Conservation (phyloP, 2,888 invertebrate genomes). For the Cryptus armator region DNA sequence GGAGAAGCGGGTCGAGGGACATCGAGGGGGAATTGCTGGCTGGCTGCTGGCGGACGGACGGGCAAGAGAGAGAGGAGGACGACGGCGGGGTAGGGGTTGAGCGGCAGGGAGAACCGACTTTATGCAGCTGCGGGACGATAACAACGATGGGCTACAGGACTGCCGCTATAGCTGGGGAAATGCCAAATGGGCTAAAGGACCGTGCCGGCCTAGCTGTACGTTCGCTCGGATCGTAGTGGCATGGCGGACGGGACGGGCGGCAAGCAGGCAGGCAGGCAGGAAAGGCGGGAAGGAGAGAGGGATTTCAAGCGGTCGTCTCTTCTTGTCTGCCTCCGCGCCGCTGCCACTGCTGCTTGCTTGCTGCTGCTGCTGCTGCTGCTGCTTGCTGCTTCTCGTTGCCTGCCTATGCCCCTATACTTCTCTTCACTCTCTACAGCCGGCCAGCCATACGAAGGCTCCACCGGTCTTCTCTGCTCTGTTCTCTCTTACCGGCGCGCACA, state of each 20-base stretch:
- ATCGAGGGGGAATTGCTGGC: conserved; percentile 62
- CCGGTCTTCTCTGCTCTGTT: conserved; percentile 67
- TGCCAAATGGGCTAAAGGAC: conserved; percentile 85
- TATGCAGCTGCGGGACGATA: conserved; percentile 86
- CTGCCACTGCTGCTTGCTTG: conserved; percentile 59
- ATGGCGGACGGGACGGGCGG: conserved; percentile 83
- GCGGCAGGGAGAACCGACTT: conserved; percentile 84
- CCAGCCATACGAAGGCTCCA: conserved; percentile 66
- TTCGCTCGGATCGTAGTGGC: conserved; percentile 83
- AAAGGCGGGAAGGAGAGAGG: conserved; percentile 80
- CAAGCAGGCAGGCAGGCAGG: conserved; percentile 79
- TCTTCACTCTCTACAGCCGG: conserved; percentile 64
- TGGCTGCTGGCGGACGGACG: conserved; percentile 68
- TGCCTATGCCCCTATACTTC: conserved; percentile 61
- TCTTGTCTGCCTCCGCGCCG: conserved; percentile 81
- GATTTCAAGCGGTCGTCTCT: conserved; percentile 84
- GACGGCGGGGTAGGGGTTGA: conserved; percentile 69
- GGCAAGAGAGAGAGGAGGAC: conserved; percentile 60
- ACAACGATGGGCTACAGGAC: conserved; percentile 86
- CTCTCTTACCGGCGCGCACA: conserved; percentile 71
- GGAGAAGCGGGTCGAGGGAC: conserved; percentile 67
- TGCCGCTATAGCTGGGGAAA: conserved; percentile 85
- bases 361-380: conserved; percentile 66
- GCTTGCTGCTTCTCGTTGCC: conserved; percentile 58
- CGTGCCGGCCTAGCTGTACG: conserved; percentile 83